phyloP scores from a whole-genome alignment of 2,888 invertebrate genomes.

The Gnatocerus cornutus region DNA sequence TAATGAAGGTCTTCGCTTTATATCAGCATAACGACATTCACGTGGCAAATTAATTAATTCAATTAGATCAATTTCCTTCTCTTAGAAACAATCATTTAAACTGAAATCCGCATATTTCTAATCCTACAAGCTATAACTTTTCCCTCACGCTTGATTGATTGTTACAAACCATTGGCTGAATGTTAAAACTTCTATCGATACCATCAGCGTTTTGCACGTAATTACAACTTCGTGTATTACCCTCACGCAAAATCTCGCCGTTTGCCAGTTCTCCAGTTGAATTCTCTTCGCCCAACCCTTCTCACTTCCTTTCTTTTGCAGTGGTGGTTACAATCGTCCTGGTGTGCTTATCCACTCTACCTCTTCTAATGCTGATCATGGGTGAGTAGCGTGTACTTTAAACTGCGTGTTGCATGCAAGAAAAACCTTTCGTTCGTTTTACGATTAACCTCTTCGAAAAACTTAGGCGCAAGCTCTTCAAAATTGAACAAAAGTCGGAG shows the following conservation, averaged over 20 bases:
- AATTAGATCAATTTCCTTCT: no score
- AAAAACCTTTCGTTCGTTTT: conserved; percentile 24
- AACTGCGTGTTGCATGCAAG: conserved; percentile 60
- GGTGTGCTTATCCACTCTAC: conserved; percentile 79
- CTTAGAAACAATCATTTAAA: no score
- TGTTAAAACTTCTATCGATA: background rate
- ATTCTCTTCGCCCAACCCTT: conserved; percentile 6
- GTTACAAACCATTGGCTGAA: background rate
- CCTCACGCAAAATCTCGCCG: conserved; percentile 6
- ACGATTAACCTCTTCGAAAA: background rate
- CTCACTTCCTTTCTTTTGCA: conserved; percentile 67
- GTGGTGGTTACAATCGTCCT: conserved; percentile 82
- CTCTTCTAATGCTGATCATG: conserved; percentile 84
- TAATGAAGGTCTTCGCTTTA: background rate
- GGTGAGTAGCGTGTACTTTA: conserved; percentile 74
- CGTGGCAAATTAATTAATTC: background rate
- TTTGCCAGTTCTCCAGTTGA: conserved; percentile 1
- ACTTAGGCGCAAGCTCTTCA: no score
- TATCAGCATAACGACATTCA: background rate
- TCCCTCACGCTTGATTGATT: background rate
- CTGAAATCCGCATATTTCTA: no score
- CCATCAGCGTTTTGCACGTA: conserved; percentile 10
- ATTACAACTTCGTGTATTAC: background rate
- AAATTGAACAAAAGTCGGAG: background rate
- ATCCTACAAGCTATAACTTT: no score